A percentile compares a stretch with the other conserved stretches of the same genome.
Conservation (phyloP, 2,888 invertebrate species). For the Andrena haemorrhoa region DNA sequence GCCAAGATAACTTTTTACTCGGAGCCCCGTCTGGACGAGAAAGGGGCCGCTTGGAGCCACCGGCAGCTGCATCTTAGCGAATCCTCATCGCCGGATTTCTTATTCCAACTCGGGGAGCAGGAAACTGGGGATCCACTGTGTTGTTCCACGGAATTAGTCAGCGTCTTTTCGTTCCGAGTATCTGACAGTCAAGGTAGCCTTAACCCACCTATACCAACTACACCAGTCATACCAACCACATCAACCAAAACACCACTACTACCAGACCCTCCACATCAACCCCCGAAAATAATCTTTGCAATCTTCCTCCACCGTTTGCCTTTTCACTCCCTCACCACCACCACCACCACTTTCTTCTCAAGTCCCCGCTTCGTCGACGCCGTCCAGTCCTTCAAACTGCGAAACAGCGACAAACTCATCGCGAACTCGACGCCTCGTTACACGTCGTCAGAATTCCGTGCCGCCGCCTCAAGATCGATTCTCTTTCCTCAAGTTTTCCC, state of each 20-base stretch:
- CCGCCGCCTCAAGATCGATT: constrained; percentile 24
- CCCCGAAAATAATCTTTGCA: no score
- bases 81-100: constrained; percentile 17
- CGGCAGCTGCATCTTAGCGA: constrained; percentile 12
- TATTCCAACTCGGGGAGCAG: neutral
- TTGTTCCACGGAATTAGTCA: neutral
- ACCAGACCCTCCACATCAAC: no score
- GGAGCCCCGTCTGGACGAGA: constrained; percentile 3
- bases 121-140: constrained; percentile 13
- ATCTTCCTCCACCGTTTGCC: no score
- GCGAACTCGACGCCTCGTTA: constrained; percentile 10
- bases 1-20: constrained; percentile 47
- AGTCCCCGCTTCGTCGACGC: no score
- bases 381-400: neutral
- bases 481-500: constrained; percentile 41
- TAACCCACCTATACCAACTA: neutral
- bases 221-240: neutral
- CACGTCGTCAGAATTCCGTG: constrained; percentile 13
- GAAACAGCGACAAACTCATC: constrained; percentile 44
- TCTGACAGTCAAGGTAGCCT: neutral
- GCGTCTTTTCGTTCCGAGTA: neutral
- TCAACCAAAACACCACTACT: neutral
- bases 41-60: constrained; percentile 9
- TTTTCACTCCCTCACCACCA: no score
- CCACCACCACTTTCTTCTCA: no score